Base-by-base conservation (phyloP, 2,888 invertebrate species). In the Idaea biselata region DNA sequence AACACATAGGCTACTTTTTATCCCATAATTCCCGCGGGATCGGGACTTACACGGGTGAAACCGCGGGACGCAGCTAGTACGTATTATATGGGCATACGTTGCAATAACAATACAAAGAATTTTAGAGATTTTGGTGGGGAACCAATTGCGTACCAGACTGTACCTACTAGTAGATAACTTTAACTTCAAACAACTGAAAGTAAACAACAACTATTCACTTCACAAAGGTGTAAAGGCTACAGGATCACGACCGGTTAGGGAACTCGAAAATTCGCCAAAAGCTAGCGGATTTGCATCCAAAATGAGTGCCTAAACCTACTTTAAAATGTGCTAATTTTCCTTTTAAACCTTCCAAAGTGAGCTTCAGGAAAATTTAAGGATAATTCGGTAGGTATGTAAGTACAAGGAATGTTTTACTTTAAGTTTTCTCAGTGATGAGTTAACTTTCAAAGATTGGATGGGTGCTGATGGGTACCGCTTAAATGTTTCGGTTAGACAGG, bases 241-340 rank as follows among this genome's bases (percentile, higher is more conserved):
- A 56, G 60, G 62, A 31, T 60, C 58, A 59, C 32, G 56, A 62
- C 60, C 60, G 57, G 32, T 53, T 58, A 62, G 32, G 58, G 61
- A 63, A 63, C 66, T 63, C 58, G 68, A 62, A 72, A 75, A 72
- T 70, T 73, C 69, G 59, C 72, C 68, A 75, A 78, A 77, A 74
- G 78, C 79, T 78, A 74, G 77, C 74, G 81, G 86, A 84, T 88
- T 88, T 87, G 82, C 87, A 88, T 87, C 77, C 80, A 77, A 82
- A 86, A 88, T 86, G 86, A 83, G 86, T 79, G 72, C 74, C 80
- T 77, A 82, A 83, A 78, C 74, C 77, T 78, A 75, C 77, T 82
- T 79, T 81, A 83, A 84, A 85, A 83, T 82, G 79, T 82, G 83
- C 80, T 82, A 83, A 83, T 81, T 76, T 76, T 66, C 79, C 77